Evolutionary conservation across 2,113 vertebrate genomes (phyloP).

Genomic region (Thryonomys swinderianus): DNA sequence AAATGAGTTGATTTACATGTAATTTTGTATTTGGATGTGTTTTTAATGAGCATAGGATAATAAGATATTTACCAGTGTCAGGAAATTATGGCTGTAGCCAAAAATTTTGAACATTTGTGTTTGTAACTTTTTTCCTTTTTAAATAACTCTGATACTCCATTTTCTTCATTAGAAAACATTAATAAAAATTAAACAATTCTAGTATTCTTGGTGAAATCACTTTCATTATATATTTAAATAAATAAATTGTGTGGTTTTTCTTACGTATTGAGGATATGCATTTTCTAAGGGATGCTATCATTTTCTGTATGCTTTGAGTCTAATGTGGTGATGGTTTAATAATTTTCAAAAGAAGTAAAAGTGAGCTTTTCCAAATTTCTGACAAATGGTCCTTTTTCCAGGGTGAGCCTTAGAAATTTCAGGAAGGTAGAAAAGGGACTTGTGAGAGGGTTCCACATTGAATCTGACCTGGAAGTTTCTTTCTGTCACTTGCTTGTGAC

Average conservation of each 20-base stretch:
- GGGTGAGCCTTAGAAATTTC: neutral
- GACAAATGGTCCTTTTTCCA: neutral
- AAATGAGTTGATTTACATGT: neutral
- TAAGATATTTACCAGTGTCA: neutral
- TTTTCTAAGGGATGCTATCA: neutral
- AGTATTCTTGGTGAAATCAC: slow-evolving; percentile 21
- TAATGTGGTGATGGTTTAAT: neutral
- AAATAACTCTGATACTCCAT: neutral
- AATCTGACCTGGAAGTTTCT: neutral
- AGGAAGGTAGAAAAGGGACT: neutral
- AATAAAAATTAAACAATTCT: slow-evolving; percentile 2
- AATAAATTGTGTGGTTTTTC: neutral
- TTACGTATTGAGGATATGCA: neutral
- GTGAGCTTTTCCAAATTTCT: neutral
- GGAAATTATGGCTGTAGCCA: neutral
- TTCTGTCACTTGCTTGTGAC: neutral
- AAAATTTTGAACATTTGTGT: neutral
- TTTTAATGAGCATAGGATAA: neutral
- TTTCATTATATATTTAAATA: neutral
- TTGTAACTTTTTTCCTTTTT: slow-evolving; percentile 19
- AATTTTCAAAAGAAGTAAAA: neutral
- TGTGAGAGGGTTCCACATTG: neutral
- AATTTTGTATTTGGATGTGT: neutral
- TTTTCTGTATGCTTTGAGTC: neutral
- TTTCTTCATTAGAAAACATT: neutral